Evolutionary conservation across 2,797 vertebrate species (phyloP).

Genomic region (Etheostoma perlongum): DNA sequence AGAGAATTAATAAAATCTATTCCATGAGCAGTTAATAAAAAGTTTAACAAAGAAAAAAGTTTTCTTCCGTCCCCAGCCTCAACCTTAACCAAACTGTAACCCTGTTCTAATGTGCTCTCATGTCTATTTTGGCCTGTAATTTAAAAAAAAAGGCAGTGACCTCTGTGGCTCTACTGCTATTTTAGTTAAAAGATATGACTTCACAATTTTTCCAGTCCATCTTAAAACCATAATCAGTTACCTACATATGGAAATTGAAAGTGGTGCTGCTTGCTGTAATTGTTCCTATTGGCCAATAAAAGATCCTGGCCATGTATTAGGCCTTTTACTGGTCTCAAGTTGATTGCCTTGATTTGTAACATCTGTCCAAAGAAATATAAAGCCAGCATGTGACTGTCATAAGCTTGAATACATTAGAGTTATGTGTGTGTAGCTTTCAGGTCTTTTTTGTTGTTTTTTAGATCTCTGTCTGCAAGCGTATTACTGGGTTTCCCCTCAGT

Average conservation of each 20-base stretch:
- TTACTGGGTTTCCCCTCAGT: background rate
- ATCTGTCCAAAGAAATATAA: background rate
- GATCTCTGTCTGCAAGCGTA: background rate
- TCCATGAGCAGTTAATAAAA: background rate
- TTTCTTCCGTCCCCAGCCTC: background rate
- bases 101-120: background rate
- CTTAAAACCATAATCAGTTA: background rate
- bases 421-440: background rate
- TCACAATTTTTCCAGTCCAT: background rate
- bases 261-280: too few species aligned
- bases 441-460: too few species aligned
- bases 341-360: background rate
- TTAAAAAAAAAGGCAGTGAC: background rate
- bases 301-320: too few species aligned
- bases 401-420: background rate
- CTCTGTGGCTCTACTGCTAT: background rate
- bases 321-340: background rate
- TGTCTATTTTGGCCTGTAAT: background rate
- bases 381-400: background rate
- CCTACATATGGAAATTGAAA: background rate
- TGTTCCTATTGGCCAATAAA: background rate
- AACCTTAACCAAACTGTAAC: conserved; percentile 1
- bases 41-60: background rate
- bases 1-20: conserved; percentile 7
- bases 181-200: background rate